Evolutionary conservation across 1,140 invertebrate genomes (phyloP).

Genomic region (Leguminivora glycinivorella): DNA sequence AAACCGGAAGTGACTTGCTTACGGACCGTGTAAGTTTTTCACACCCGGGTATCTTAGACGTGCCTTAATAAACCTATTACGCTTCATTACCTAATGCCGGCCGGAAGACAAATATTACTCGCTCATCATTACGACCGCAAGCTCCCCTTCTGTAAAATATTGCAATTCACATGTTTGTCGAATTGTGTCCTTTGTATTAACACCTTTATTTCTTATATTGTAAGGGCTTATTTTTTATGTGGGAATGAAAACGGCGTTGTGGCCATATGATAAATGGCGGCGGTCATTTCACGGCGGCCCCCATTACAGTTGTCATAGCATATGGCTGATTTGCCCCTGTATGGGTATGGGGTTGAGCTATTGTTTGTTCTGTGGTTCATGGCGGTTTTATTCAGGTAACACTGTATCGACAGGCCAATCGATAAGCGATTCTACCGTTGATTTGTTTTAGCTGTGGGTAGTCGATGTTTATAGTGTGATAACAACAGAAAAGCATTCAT

Average conservation of each 20-base stretch:
- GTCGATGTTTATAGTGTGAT: not conserved
- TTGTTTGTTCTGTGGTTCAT: conserved; percentile 54
- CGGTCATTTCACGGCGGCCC: conserved; percentile 58
- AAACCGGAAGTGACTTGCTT: conserved; percentile 47
- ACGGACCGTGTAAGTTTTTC: conserved; percentile 60
- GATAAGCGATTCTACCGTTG: conserved; percentile 9
- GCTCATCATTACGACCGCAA: conserved; percentile 70
- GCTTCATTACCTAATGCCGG: conserved; percentile 67
- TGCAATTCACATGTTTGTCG: conserved; percentile 57
- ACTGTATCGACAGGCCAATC: conserved; percentile 4
- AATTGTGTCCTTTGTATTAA: conserved; percentile 50
- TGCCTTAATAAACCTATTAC: conserved; percentile 72
- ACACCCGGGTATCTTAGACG: conserved; percentile 53
- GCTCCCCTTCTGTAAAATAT: conserved; percentile 62
- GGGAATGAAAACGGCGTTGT: conserved; percentile 60
- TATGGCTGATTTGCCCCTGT: conserved; percentile 57
- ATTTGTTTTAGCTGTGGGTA: not conserved
- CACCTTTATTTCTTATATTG: conserved; percentile 52
- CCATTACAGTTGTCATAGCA: conserved; percentile 54
- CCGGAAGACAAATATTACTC: conserved; percentile 70
- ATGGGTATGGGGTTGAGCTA: conserved; percentile 39
- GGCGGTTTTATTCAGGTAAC: conserved; percentile 8
- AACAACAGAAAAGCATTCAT: not conserved
- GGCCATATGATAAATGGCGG: conserved; percentile 58
- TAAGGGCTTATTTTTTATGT: conserved; percentile 41